Evolutionary conservation across 1,140 invertebrate species (phyloP).

Genomic region (Homalodisca vitripennis): DNA sequence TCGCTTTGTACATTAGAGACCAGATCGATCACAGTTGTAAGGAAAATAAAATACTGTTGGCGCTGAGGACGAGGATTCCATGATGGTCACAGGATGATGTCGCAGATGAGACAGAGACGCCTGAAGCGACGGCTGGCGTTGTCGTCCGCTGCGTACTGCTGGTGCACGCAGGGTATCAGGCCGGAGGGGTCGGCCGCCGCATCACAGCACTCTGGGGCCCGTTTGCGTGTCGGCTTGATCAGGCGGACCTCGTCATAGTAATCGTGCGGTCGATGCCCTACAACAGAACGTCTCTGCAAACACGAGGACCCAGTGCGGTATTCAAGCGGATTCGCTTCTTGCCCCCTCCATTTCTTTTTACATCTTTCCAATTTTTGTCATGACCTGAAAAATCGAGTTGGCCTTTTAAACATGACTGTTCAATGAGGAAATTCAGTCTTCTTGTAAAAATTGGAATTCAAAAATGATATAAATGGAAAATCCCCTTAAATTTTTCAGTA

Average conservation of each 20-base stretch:
- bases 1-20: constrained; percentile 17
- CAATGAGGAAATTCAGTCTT: too few species aligned
- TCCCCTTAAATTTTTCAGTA: too few species aligned
- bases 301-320: not conserved
- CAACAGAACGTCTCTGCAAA: constrained; percentile 10
- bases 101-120: constrained; percentile 33
- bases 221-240: not conserved
- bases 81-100: constrained; percentile 36
- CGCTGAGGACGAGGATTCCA: not conserved
- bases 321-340: not conserved
- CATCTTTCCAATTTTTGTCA: too few species aligned
- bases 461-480: too few species aligned
- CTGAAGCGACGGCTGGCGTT: not conserved
- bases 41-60: constrained; percentile 25
- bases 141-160: not conserved
- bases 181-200: not conserved
- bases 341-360: too few species aligned
- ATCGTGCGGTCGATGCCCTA: not conserved
- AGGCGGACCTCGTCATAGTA: not conserved
- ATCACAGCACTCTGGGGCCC: constrained; percentile 1
- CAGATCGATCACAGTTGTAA: constrained; percentile 11
- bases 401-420: too few species aligned
- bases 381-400: too few species aligned
- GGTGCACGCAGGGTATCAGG: not conserved
- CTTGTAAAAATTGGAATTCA: too few species aligned